Evolutionary conservation across 2,113 vertebrate species (phyloP).

Genomic region (Elephantulus edwardii): DNA sequence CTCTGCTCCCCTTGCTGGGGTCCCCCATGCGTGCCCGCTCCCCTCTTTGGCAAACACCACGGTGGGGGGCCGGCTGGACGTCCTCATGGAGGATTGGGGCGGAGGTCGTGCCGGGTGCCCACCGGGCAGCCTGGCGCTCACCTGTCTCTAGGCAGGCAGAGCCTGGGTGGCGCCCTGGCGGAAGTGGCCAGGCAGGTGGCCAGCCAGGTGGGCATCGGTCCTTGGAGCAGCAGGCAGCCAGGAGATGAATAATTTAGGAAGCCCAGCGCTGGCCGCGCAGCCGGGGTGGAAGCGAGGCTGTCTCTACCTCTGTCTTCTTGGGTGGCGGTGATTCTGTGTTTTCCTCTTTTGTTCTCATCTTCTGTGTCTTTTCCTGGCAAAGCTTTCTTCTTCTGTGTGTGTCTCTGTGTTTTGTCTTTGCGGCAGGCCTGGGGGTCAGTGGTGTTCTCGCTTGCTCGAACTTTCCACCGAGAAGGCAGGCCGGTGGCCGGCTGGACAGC

Average conservation of each 20-base stretch:
- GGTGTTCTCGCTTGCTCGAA: slow-evolving; percentile 46
- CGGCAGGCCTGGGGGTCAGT: slow-evolving; percentile 46
- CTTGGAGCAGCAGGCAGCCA: slow-evolving; percentile 73
- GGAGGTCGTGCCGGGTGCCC: background rate
- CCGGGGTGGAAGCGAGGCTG: background rate
- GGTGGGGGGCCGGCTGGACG: background rate
- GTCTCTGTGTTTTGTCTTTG: slow-evolving; percentile 38
- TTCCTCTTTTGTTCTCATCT: slow-evolving; percentile 70
- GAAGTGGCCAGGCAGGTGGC: background rate
- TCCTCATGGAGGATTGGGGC: background rate
- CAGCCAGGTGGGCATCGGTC: slow-evolving; percentile 25
- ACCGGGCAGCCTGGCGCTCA: slow-evolving; percentile 49
- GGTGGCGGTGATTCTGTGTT: slow-evolving; percentile 26
- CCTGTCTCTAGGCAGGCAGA: slow-evolving; percentile 43
- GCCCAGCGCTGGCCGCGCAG: slow-evolving; percentile 38
- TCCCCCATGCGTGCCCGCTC: background rate
- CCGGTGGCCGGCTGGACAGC: slow-evolving; percentile 67
- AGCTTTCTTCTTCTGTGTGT: slow-evolving; percentile 53
- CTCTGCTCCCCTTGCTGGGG: background rate
- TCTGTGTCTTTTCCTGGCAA: slow-evolving; percentile 52
- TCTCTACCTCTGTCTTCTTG: slow-evolving; percentile 1
- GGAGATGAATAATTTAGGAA: slow-evolving; percentile 55
- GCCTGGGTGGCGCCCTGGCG: background rate
- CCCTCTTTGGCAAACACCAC: slow-evolving; percentile 33
- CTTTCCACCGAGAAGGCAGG: slow-evolving; percentile 76